Percentiles rank a stretch among this genome's conserved stretches.
Evolutionary conservation across 2,113 vertebrate genomes (phyloP).

Genomic region (Periophthalmus modestus): DNA sequence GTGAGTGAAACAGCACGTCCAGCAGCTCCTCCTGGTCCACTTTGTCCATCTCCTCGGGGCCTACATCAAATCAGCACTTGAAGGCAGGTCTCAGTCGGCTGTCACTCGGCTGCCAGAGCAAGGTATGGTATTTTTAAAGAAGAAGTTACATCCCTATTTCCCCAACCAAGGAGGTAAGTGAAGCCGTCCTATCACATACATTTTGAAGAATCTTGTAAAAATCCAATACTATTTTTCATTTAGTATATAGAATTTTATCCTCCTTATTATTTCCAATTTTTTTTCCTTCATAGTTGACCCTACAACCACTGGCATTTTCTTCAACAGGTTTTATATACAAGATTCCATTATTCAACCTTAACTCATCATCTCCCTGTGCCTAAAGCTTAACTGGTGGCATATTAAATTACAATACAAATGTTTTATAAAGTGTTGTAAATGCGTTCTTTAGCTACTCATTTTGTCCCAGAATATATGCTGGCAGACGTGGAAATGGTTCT

Average conservation of each 20-base stretch:
- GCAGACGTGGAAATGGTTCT: slow-evolving; percentile 20
- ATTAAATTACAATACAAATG: background rate
- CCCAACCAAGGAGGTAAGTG: slow-evolving; percentile 34
- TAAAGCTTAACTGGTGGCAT: background rate
- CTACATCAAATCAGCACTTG: slow-evolving; percentile 31
- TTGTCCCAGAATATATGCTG: slow-evolving; percentile 21
- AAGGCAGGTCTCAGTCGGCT: slow-evolving; percentile 36
- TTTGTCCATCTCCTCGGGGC: slow-evolving; percentile 39
- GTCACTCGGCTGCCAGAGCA: slow-evolving; percentile 46
- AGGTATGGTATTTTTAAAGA: slow-evolving; percentile 48
- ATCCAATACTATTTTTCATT: background rate
- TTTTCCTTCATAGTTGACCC: background rate
- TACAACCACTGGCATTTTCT: background rate
- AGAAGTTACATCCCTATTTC: slow-evolving; percentile 19
- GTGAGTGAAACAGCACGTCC: slow-evolving; percentile 24
- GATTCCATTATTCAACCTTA: background rate
- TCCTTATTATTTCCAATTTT: background rate
- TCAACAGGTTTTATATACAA: background rate
- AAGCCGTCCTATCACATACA: slow-evolving; percentile 41
- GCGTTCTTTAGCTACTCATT: slow-evolving; percentile 26
- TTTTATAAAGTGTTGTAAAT: background rate
- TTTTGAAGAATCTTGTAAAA: slow-evolving; percentile 1
- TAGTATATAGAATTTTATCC: background rate
- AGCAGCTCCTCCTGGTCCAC: slow-evolving; percentile 33
- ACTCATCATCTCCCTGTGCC: background rate